phyloP scores from a whole-genome alignment of 2,113 vertebrate species.

The Willisornis vidua region DNA sequence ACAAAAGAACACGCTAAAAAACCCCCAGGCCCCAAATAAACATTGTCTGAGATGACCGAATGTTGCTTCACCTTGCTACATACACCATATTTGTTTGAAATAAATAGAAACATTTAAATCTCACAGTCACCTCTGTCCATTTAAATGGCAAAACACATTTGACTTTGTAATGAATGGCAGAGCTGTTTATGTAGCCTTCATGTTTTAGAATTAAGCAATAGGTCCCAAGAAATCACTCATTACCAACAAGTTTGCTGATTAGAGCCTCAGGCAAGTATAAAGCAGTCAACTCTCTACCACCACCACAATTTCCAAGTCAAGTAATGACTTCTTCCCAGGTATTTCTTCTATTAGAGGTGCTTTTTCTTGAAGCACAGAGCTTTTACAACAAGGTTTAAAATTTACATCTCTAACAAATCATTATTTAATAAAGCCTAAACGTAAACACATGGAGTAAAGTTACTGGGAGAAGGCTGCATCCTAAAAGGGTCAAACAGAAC shows the following conservation, averaged over 20 bases:
- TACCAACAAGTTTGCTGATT: constrained; percentile 23
- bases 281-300: background rate
- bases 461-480: background rate
- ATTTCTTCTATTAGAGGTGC: background rate
- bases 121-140: constrained; percentile 3
- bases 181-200: constrained; percentile 16
- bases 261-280: constrained; percentile 11
- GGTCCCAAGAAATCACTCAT: constrained; percentile 40
- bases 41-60: background rate
- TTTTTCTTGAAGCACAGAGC: background rate
- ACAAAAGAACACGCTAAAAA: background rate
- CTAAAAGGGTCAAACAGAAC: background rate
- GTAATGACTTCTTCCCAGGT: background rate
- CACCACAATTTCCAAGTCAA: background rate
- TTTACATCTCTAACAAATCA: background rate
- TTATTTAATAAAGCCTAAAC: background rate
- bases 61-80: background rate
- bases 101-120: background rate
- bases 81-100: background rate
- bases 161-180: constrained; percentile 41
- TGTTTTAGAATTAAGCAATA: constrained; percentile 42
- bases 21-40: background rate
- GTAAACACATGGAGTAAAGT: background rate
- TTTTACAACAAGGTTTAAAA: background rate
- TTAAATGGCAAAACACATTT: constrained; percentile 27